Conservation (phyloP, 2,888 invertebrate genomes). For the Folsomia candida region DNA sequence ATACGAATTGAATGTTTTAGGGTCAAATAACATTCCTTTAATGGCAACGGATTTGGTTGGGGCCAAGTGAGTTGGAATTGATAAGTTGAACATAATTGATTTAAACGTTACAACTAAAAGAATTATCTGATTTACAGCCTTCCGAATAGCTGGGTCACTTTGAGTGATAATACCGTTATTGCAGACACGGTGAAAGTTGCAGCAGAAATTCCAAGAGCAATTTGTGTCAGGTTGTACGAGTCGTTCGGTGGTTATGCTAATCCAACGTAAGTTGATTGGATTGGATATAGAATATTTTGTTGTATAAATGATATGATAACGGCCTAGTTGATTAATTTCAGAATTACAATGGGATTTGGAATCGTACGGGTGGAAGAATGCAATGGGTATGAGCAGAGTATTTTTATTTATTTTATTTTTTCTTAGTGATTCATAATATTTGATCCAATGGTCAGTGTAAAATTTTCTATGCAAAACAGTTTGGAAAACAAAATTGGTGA, state of each 20-base stretch:
- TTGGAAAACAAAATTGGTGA: constrained; percentile 21
- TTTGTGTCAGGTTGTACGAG: constrained; percentile 42
- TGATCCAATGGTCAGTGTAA: not conserved
- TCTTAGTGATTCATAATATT: not conserved
- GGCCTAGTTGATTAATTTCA: not conserved
- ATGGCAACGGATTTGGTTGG: not conserved
- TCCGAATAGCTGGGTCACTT: constrained; percentile 33
- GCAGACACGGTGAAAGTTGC: constrained; percentile 43
- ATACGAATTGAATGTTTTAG: constrained; percentile 54
- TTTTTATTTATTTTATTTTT: not conserved
- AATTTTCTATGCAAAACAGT: too few relatives aligned
- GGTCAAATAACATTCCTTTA: constrained; percentile 44
- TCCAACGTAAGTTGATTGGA: constrained; percentile 31
- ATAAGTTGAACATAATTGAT: not conserved
- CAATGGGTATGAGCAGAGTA: constrained; percentile 20
- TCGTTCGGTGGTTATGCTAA: constrained; percentile 38
- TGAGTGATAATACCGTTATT: constrained; percentile 29
- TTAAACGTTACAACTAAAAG: not conserved
- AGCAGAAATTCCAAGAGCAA: constrained; percentile 17
- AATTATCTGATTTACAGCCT: constrained; percentile 14
- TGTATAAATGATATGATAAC: too few relatives aligned
- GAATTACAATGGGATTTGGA: constrained; percentile 18
- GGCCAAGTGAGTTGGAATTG: not conserved
- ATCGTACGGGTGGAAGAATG: constrained; percentile 25
- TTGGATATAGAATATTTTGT: not conserved